Evolutionary conservation across 2,888 invertebrate species (phyloP).

Genomic region (Eilema sororculum): DNA sequence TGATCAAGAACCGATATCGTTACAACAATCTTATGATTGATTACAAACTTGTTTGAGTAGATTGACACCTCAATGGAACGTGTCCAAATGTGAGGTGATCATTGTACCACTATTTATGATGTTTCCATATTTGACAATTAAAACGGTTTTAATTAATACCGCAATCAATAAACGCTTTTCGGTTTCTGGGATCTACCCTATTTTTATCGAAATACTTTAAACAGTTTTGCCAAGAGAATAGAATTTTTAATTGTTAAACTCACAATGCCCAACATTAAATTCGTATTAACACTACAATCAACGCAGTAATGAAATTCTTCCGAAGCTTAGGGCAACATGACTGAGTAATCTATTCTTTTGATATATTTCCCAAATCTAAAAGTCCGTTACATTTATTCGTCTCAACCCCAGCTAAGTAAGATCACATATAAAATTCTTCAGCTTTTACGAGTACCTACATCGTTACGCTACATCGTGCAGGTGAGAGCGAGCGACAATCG

Average conservation of each 20-base stretch:
- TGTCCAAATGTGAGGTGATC: slow-evolving; percentile 41
- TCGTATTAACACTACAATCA: slow-evolving; percentile 19
- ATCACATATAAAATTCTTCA: slow-evolving; percentile 61
- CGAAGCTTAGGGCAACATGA: slow-evolving; percentile 25
- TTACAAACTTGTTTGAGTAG: slow-evolving; percentile 83
- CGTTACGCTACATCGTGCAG: slow-evolving; percentile 77
- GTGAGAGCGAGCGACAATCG: slow-evolving; percentile 78
- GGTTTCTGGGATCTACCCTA: background rate
- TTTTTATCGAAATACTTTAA: background rate
- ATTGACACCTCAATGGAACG: slow-evolving; percentile 72
- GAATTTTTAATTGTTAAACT: background rate
- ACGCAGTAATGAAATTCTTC: slow-evolving; percentile 40
- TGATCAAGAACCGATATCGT: slow-evolving; percentile 78
- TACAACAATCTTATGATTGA: slow-evolving; percentile 86
- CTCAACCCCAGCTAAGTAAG: slow-evolving; percentile 51
- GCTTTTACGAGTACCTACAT: slow-evolving; percentile 53
- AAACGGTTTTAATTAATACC: slow-evolving; percentile 43
- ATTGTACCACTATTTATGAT: slow-evolving; percentile 63
- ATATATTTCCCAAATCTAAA: slow-evolving; percentile 40
- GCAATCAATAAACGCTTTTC: slow-evolving; percentile 35
- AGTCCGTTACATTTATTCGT: slow-evolving; percentile 57
- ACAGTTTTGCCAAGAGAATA: background rate
- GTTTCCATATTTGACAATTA: slow-evolving; percentile 60
- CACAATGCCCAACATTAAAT: background rate
- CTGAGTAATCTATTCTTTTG: slow-evolving; percentile 45